A percentile compares a stretch with the other conserved stretches of the same genome.
Evolutionary conservation across 2,797 vertebrate species (phyloP).

Genomic region (Yasuhikotakia modesta): DNA sequence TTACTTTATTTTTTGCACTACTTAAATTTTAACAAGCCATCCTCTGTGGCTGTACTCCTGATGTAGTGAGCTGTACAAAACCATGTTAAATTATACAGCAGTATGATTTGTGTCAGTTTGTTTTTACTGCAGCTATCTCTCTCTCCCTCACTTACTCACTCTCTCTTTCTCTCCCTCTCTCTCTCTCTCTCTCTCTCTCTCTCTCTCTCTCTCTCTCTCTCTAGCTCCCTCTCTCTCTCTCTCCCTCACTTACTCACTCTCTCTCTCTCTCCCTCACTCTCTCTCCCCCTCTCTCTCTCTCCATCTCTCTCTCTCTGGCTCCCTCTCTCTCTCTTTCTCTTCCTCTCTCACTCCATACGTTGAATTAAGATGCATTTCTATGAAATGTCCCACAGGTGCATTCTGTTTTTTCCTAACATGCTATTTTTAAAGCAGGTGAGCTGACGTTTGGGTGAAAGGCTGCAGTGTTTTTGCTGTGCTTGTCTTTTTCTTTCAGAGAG

Average conservation of each 20-base stretch:
- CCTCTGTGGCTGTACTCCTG: constrained; percentile 60
- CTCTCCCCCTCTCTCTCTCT: too few species aligned
- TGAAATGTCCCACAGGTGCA: constrained; percentile 41
- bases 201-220: not conserved
- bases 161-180: not conserved
- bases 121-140: constrained; percentile 24
- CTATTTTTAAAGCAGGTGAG: constrained; percentile 55
- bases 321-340: constrained; percentile 9
- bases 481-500: constrained; percentile 52
- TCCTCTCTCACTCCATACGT: constrained; percentile 1
- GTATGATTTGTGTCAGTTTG: constrained; percentile 47
- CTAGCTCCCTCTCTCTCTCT: constrained; percentile 17
- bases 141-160: not conserved
- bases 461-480: constrained; percentile 46
- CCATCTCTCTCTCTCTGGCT: constrained; percentile 13
- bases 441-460: constrained; percentile 30
- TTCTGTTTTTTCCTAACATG: constrained; percentile 55
- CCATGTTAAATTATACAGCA: constrained; percentile 64
- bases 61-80: constrained; percentile 58
- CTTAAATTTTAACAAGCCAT: constrained; percentile 71
- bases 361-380: constrained; percentile 38
- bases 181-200: constrained; percentile 14
- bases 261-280: too few species aligned
- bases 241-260: not conserved
- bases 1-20: constrained; percentile 63